Evolutionary conservation across 2,797 vertebrate species (phyloP).

Genomic region (Cossypha heuglini): DNA sequence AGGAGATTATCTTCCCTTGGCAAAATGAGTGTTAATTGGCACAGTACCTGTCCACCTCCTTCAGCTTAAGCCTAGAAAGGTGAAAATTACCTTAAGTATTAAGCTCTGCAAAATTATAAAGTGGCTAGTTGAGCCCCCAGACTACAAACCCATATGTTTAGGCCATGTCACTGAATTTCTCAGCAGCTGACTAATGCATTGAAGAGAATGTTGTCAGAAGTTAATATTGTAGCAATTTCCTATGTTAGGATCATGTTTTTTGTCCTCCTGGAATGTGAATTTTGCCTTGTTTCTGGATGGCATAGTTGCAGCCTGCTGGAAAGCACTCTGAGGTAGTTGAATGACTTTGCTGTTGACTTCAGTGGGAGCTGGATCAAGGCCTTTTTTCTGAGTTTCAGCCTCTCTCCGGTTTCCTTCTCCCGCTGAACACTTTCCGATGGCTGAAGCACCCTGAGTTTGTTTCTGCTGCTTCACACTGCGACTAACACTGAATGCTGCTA

Average conservation of each 20-base stretch:
- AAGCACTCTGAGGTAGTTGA: not conserved
- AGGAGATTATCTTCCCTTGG: not conserved
- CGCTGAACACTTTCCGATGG: constrained; percentile 19
- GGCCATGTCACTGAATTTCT: not conserved
- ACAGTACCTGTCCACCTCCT: not conserved
- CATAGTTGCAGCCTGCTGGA: not conserved
- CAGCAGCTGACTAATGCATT: not conserved
- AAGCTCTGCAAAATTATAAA: not conserved
- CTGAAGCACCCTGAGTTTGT: constrained; percentile 71
- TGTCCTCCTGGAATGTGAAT: constrained; percentile 50
- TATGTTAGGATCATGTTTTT: constrained; percentile 52
- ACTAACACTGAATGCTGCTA: constrained; percentile 77
- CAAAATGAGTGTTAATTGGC: not conserved
- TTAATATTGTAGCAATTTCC: not conserved
- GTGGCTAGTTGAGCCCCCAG: not conserved
- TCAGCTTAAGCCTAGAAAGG: not conserved
- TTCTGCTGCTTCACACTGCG: constrained; percentile 40
- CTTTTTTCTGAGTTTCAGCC: not conserved
- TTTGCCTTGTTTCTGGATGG: not conserved
- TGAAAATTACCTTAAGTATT: not conserved
- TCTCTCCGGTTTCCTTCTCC: not conserved
- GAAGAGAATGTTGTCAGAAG: not conserved
- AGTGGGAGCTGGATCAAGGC: constrained; percentile 8
- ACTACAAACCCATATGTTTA: not conserved
- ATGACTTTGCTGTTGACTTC: constrained; percentile 10